These are phyloP conservation scores for Phenganax subtilis DNA, from an alignment of 92 coral and sea anemone species.

Conservation along the genomic window DNA sequence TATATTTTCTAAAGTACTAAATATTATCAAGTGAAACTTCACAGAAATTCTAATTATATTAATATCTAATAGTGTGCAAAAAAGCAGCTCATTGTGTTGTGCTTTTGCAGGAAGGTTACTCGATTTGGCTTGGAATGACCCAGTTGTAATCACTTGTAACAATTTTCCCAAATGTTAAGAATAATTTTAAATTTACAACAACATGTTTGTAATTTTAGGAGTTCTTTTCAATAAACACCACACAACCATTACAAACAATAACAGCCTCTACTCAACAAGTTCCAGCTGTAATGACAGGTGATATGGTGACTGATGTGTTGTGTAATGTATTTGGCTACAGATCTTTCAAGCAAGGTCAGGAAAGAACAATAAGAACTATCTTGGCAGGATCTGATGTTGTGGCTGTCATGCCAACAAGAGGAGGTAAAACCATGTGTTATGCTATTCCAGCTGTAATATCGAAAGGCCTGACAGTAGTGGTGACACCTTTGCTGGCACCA, in stretches of 20 bases:
- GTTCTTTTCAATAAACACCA: slow-evolving; percentile 2
- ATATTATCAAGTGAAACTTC: background rate
- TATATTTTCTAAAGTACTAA: no score
- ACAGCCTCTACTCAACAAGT: background rate
- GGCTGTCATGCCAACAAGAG: slow-evolving; percentile 10
- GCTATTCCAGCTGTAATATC: slow-evolving; percentile 18
- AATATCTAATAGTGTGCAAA: no score
- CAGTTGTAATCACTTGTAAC: no score
- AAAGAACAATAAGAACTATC: slow-evolving; percentile 16
- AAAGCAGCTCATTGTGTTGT: no score
- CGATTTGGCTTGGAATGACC: no score
- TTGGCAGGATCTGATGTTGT: background rate
- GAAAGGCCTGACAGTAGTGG: slow-evolving; percentile 17
- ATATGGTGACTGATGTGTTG: slow-evolving; percentile 15
- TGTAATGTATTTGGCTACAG: slow-evolving; percentile 19
- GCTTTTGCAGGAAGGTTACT: no score
- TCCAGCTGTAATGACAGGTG: slow-evolving; percentile 18
- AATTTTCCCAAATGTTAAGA: background rate
- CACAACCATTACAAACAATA: background rate
- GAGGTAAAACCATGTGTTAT: slow-evolving; percentile 19
- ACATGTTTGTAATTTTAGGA: background rate
- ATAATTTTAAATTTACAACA: background rate
- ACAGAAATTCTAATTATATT: no score
- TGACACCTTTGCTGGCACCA: slow-evolving; percentile 30
- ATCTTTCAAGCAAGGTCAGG: slow-evolving; percentile 17